Conservation (phyloP, 2,888 invertebrate species). For the Drosophila suboccidentalis region DNA sequence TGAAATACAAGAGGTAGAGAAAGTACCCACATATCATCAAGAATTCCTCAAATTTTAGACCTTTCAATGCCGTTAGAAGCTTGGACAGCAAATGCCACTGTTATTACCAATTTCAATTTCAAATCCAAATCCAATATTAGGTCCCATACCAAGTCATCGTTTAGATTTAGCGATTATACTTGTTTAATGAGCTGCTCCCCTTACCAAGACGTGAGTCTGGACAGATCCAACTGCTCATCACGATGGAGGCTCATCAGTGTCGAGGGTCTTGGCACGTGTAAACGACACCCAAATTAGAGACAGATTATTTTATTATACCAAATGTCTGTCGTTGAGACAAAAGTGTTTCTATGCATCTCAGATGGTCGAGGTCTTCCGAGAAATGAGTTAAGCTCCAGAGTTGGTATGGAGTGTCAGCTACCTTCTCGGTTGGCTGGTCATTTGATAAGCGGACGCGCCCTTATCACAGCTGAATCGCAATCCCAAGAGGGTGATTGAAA, state of each 20-base stretch:
- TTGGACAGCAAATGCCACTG: slow-evolving; percentile 28
- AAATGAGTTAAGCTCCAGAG: slow-evolving; percentile 40
- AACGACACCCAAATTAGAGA: slow-evolving; percentile 83
- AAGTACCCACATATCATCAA: slow-evolving; percentile 22
- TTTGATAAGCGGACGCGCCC: slow-evolving; percentile 62
- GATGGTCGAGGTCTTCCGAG: slow-evolving; percentile 59
- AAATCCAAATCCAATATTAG: slow-evolving; percentile 17
- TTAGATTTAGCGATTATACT: slow-evolving; percentile 57
- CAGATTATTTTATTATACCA: slow-evolving; percentile 83
- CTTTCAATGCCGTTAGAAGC: slow-evolving; percentile 45
- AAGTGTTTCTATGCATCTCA: slow-evolving; percentile 47
- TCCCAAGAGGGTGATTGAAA: not conserved
- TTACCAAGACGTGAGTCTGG: not conserved
- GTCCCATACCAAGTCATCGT: slow-evolving; percentile 45
- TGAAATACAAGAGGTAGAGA: slow-evolving; percentile 21
- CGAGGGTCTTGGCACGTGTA: slow-evolving; percentile 71
- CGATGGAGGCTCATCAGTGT: slow-evolving; percentile 57
- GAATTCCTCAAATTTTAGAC: slow-evolving; percentile 29
- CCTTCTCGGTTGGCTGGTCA: slow-evolving; percentile 39
- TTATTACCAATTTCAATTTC: slow-evolving; percentile 24
- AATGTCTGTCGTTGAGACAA: slow-evolving; percentile 48
- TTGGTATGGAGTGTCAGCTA: slow-evolving; percentile 21
- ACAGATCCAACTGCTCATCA: slow-evolving; percentile 44
- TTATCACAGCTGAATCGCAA: slow-evolving; percentile 65
- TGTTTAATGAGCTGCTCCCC: slow-evolving; percentile 45